Evolutionary conservation across 1,140 invertebrate species (phyloP).

Genomic region (Hycleus cichorii): DNA sequence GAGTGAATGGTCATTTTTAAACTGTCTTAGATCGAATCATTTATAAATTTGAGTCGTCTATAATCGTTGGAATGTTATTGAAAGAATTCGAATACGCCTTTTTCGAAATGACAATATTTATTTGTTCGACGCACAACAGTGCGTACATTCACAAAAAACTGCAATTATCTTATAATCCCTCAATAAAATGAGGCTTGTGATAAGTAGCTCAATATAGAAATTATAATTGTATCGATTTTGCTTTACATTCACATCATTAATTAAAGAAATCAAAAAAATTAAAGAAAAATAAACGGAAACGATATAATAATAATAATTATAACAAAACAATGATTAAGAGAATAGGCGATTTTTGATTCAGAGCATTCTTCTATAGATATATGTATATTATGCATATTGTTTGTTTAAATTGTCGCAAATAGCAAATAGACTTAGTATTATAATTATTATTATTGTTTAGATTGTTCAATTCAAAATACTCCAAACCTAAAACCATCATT

Average conservation of each 20-base stretch:
- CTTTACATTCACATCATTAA: slow-evolving; percentile 23
- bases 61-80: not conserved
- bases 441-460: not conserved
- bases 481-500: slow-evolving; percentile 1
- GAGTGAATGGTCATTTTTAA: too few relatives aligned
- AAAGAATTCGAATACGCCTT: not conserved
- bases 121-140: slow-evolving; percentile 23
- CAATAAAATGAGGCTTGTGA: slow-evolving; percentile 23
- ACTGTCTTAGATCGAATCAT: too few relatives aligned
- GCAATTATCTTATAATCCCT: slow-evolving; percentile 27
- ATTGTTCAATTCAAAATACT: slow-evolving; percentile 1
- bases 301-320: not conserved
- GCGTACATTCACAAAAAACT: slow-evolving; percentile 32
- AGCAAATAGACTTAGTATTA: not conserved
- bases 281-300: not conserved
- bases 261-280: slow-evolving; percentile 20
- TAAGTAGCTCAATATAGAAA: slow-evolving; percentile 32
- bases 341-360: slow-evolving; percentile 8
- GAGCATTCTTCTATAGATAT: slow-evolving; percentile 1
- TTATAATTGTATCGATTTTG: slow-evolving; percentile 28
- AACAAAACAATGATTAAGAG: not conserved
- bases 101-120: slow-evolving; percentile 34
- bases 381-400: not conserved
- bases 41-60: too few relatives aligned
- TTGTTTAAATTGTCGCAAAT: not conserved